A percentile compares a stretch with the other conserved stretches of the same genome.
Evolutionary conservation across 2,888 invertebrate species (phyloP).

Genomic region (Dromius quadrimaculatus): DNA sequence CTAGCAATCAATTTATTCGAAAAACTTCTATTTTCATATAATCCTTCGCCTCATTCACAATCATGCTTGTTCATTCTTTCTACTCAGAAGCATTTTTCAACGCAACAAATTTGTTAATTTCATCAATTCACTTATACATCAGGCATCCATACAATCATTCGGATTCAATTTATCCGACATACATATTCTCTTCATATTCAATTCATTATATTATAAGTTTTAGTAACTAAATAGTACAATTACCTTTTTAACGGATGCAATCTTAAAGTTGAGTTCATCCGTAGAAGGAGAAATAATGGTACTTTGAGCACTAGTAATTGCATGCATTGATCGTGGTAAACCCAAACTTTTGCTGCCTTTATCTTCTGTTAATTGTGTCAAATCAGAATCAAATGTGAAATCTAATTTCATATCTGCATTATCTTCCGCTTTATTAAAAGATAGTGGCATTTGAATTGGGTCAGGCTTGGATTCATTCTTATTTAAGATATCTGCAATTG

Average conservation of each 20-base stretch:
- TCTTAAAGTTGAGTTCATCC: constrained; percentile 93
- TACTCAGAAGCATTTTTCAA: too few species aligned
- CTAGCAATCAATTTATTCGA: too few species aligned
- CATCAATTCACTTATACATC: too few species aligned
- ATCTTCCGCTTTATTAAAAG: constrained; percentile 80
- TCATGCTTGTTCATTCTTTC: too few species aligned
- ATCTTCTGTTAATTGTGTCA: constrained; percentile 81
- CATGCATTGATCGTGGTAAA: constrained; percentile 73
- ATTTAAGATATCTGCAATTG: constrained; percentile 67
- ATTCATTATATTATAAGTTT: too few species aligned
- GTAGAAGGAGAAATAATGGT: constrained; percentile 84
- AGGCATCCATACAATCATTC: too few species aligned
- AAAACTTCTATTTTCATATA: too few species aligned
- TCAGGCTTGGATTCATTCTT: constrained; percentile 65
- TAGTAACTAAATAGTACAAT: too few species aligned
- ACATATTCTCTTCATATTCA: too few species aligned
- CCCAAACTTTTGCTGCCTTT: constrained; percentile 71
- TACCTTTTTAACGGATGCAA: constrained; percentile 88
- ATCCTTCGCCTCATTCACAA: too few species aligned
- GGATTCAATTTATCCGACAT: too few species aligned
- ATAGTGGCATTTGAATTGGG: constrained; percentile 74
- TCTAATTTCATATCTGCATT: constrained; percentile 91
- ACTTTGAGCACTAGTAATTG: constrained; percentile 72
- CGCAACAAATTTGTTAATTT: too few species aligned
- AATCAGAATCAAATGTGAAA: constrained; percentile 89